phyloP scores from a whole-genome alignment of 2,888 invertebrate species.

The Drosophila quasianomalipes region DNA sequence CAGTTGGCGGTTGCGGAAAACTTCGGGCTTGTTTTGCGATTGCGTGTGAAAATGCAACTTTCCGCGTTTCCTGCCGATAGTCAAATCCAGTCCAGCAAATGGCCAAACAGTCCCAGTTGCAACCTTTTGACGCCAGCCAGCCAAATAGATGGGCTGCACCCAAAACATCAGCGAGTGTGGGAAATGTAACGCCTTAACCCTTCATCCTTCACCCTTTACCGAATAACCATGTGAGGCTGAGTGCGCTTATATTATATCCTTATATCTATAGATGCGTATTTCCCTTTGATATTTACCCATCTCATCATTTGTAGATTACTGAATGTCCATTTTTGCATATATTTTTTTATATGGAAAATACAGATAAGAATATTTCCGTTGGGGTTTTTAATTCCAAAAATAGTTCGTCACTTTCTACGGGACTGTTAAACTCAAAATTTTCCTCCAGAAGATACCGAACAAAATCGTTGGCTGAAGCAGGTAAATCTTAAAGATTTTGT shows the following conservation, averaged over 20 bases:
- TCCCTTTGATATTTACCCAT: conserved; percentile 15
- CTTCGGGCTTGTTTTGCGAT: conserved; percentile 35
- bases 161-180: conserved; percentile 47
- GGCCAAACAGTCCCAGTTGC: conserved; percentile 36
- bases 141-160: conserved; percentile 43
- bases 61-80: conserved; percentile 40
- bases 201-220: conserved; percentile 14
- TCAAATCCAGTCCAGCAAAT: conserved; percentile 40
- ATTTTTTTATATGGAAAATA: not conserved
- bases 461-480: not conserved
- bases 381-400: not conserved
- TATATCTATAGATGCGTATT: not conserved
- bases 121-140: conserved; percentile 42
- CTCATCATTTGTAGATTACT: conserved; percentile 2
- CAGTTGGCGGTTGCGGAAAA: conserved; percentile 41
- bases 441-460: not conserved
- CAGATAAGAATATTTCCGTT: not conserved
- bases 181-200: conserved; percentile 43
- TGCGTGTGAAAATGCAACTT: conserved; percentile 77
- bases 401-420: not conserved
- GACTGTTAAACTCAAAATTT: not conserved
- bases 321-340: not conserved
- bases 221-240: not conserved
- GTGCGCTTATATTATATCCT: not conserved
- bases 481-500: not conserved